A percentile compares a stretch with the other conserved stretches of the same genome.
These are phyloP conservation scores for Eonycteris spelaea DNA, from an alignment of 2,113 vertebrate genomes.

Conservation along the genomic window DNA sequence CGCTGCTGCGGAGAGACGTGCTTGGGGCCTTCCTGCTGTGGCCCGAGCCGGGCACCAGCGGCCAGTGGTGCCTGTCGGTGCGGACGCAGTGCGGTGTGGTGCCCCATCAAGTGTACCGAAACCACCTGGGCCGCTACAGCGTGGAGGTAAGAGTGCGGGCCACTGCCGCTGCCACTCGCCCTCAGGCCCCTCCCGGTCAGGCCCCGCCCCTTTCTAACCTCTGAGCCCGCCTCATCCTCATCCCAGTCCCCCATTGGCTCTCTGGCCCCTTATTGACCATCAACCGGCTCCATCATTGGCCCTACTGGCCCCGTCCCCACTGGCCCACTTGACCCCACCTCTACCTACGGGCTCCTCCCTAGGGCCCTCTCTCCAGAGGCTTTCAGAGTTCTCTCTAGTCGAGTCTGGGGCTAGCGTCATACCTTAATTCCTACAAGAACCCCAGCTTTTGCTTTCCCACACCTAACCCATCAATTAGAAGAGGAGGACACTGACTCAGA, in stretches of 20 bases:
- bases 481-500: neutral
- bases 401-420: neutral
- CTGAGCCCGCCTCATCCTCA: accelerated
- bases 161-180: accelerated
- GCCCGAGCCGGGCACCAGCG: conserved; percentile 81
- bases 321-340: neutral
- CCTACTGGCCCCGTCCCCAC: neutral
- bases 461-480: neutral
- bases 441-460: neutral
- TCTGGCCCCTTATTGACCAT: neutral
- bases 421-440: neutral
- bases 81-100: conserved; percentile 86
- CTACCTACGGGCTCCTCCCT: neutral
- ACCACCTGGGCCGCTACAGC: conserved; percentile 83
- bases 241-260: neutral
- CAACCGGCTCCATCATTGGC: neutral
- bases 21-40: conserved; percentile 92
- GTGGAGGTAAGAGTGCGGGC: conserved; percentile 85
- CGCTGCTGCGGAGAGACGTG: conserved; percentile 88
- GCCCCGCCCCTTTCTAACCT: neutral
- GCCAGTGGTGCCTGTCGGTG: conserved; percentile 87
- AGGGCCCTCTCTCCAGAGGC: no score
- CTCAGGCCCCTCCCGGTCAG: neutral
- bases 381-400: neutral
- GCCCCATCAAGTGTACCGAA: conserved; percentile 84